Evolutionary conservation across 2,113 vertebrate genomes (phyloP).

Genomic region (Scartelaos histophorus): DNA sequence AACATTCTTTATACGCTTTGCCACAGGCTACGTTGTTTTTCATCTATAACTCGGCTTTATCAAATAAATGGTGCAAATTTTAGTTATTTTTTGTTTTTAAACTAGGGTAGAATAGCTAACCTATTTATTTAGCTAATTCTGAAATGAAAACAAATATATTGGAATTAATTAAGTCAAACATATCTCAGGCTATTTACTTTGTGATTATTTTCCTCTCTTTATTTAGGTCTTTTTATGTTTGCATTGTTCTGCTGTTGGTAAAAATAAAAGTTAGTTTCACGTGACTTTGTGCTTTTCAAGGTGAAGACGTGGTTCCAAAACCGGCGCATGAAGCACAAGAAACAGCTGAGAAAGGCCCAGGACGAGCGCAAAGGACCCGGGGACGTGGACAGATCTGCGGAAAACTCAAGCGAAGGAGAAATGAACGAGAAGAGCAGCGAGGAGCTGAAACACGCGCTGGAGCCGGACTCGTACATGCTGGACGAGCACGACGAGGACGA

Average conservation of each 20-base stretch:
- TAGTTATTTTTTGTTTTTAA: background rate
- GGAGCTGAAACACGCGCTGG: slow-evolving; percentile 68
- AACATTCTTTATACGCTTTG: background rate
- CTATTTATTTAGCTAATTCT: background rate
- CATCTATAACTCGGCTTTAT: background rate
- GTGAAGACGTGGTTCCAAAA: slow-evolving; percentile 97
- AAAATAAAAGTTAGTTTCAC: background rate
- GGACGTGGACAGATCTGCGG: slow-evolving; percentile 76
- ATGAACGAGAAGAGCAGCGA: slow-evolving; percentile 65
- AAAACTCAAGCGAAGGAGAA: slow-evolving; percentile 80
- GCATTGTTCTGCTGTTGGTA: background rate
- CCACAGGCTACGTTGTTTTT: background rate
- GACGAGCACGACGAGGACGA: slow-evolving; percentile 79
- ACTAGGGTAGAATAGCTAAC: background rate
- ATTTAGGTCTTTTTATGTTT: background rate
- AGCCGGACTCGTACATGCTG: slow-evolving; percentile 79
- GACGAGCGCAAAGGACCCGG: slow-evolving; percentile 85
- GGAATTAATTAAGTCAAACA: no score
- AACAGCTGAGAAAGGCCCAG: slow-evolving; percentile 92
- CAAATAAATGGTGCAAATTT: no score
- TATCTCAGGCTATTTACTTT: no score
- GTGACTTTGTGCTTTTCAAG: slow-evolving; percentile 56
- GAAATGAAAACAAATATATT: background rate
- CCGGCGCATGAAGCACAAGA: slow-evolving; percentile 95
- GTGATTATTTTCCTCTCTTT: background rate